Base-by-base conservation (phyloP, 23 tunicate species). In the Diplosoma virens region DNA sequence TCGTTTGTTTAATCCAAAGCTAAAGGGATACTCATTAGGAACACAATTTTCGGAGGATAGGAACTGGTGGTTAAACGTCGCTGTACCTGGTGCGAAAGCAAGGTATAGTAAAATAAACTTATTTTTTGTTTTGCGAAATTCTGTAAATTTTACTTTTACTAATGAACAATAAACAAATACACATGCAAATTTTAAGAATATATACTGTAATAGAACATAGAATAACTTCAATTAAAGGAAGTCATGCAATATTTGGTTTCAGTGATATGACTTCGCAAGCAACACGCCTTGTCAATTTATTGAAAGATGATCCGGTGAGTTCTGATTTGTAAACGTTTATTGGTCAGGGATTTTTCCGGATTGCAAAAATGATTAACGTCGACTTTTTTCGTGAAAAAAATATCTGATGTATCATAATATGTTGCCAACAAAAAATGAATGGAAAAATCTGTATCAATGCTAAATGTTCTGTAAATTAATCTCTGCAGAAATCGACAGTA, bases 181-280 rank as follows among this genome's bases (percentile, higher is more conserved):
- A n/a, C n/a, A n/a, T n/a, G n/a, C n/a, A n/a, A n/a, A n/a, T n/a
- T n/a, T n/a, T n/a, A n/a, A n/a, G n/a, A n/a, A n/a, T n/a, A n/a
- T n/a, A n/a, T n/a, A n/a, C n/a, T n/a, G n/a, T n/a, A n/a, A n/a
- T n/a, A n/a, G n/a, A n/a, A n/a, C n/a, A n/a, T n/a, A n/a, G n/a
- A n/a, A n/a, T n/a, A n/a, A n/a, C n/a, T n/a, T n/a, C n/a, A n/a
- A n/a, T n/a, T n/a, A n/a, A n/a, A n/a, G n/a, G n/a, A n/a, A n/a
- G n/a, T n/a, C n/a, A n/a, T n/a, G n/a, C n/a, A n/a, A n/a, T n/a
- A n/a, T n/a, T n/a, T n/a, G n/a, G n/a, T 80, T 75, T 5, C 71
- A 92, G 97, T 45, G 67, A 85, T 56, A 92, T 92, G 81, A 80
- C 81, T 11, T 70, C 47, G n/a, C 97, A 92, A 81, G 97, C 92